A percentile compares a stretch with the other conserved stretches of the same genome.
Evolutionary conservation across 2,888 invertebrate genomes (phyloP).

Genomic region (Bimastos eiseni): DNA sequence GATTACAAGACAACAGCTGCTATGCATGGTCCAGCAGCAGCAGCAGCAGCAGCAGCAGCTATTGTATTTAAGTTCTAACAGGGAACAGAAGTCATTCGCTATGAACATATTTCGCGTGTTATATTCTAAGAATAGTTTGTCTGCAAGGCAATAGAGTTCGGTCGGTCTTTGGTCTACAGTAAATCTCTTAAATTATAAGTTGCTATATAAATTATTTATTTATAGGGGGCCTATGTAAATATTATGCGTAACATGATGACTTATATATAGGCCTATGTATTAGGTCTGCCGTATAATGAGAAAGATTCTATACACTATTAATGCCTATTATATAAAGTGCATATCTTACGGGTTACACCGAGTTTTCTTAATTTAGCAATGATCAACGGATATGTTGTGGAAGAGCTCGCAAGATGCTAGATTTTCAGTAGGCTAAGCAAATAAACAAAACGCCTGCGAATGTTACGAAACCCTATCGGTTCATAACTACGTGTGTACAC

Average conservation of each 20-base stretch:
- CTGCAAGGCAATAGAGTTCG: background rate
- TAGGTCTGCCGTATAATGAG: background rate
- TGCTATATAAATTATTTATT: too few species aligned
- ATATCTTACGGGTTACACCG: too few species aligned
- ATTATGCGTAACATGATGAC: too few species aligned
- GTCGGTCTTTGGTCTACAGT: background rate
- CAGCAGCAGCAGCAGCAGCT: too few species aligned
- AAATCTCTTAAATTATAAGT: background rate
- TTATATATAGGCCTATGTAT: too few species aligned
- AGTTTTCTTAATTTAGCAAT: background rate
- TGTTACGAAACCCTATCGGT: background rate
- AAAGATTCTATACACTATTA: background rate
- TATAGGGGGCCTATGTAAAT: too few species aligned
- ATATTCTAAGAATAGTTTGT: background rate
- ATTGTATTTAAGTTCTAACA: background rate
- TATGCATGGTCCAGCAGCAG: too few species aligned
- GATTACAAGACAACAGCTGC: too few species aligned
- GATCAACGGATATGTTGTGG: background rate
- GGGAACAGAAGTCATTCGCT: background rate
- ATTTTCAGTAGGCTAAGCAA: background rate
- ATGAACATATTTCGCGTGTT: background rate
- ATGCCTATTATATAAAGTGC: too few species aligned
- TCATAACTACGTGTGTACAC: background rate
- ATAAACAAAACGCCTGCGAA: background rate
- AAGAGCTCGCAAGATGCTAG: background rate